A percentile compares a stretch with the other conserved stretches of the same genome.
Conservation (phyloP, 2,797 vertebrate genomes). For the Mus minutoides region DNA sequence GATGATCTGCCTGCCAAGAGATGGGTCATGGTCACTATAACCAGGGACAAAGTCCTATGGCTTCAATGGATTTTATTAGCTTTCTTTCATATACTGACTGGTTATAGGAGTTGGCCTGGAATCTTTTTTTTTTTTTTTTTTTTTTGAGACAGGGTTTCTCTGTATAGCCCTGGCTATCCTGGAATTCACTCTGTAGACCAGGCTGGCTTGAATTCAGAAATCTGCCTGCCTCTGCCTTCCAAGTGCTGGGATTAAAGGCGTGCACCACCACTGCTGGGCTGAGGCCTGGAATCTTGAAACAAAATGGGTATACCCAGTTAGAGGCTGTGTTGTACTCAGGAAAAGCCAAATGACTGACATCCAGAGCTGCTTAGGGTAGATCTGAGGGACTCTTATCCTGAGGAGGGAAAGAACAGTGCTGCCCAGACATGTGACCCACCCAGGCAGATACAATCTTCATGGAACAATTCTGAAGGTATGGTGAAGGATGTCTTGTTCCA, state of each 20-base stretch:
- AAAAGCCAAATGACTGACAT: neutral
- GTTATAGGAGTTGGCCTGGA: neutral
- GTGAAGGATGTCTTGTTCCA: neutral
- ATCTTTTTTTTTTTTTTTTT: neutral
- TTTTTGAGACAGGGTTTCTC: too few species aligned
- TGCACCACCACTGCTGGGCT: too few species aligned
- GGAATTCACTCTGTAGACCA: too few species aligned
- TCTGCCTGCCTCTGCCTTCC: too few species aligned
- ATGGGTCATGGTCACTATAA: neutral
- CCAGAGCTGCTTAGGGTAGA: neutral
- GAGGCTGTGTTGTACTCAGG: neutral
- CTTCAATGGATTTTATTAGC: slow-evolving; percentile 55
- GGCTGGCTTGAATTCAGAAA: too few species aligned
- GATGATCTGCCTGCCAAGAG: neutral
- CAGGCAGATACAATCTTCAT: neutral
- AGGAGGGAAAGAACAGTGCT: neutral
- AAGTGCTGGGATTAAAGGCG: too few species aligned
- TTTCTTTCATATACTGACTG: neutral
- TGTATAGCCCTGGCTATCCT: too few species aligned
- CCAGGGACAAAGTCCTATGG: neutral
- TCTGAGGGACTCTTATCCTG: neutral
- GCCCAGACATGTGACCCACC: fast-evolving
- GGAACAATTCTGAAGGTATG: neutral
- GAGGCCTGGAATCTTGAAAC: neutral
- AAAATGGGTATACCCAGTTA: neutral